Evolutionary conservation across 92 coral and sea anemone species (phyloP), one percentile per base, ranked within the genome.

Genomic region (Zoanthus sansibaricus): DNA sequence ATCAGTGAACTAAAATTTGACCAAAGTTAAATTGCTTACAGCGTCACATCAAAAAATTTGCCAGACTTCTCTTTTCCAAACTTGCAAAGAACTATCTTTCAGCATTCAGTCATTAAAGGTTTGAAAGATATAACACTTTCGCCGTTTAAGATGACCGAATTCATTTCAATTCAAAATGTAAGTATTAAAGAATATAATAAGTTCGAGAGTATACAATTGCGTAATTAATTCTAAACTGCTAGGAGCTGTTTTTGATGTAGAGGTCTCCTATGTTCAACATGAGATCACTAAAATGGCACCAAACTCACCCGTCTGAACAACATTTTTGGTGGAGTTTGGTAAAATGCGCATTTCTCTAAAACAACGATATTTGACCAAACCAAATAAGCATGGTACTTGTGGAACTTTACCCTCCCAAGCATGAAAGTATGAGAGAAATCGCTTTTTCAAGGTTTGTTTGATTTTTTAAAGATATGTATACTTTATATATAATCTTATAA

Each of bases 21-120:
- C 86, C 37, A 42, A 30, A 87, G 3, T 87, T 80, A 64, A 13
- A 54, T 56, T 52, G 6, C 72, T 42, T 75, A 78, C 48, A 54
- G 86, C 87, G 73, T 82, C 79, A 72, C 82, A 30, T 87, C 52
- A 72, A 87, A 71, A 71, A 59, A 80, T 87, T 87, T 87, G 87
- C 90, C 90, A 87, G 80, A 48, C 32, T 58, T 45, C 9, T 47
- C 17, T 25, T 87, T 87, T 87, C 51, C 52, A 82, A 37, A 61
- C 71, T 30, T 79, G 56, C 68, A 79, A 87, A 79, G 78, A 62
- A 17, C 77, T 68, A 61, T 80, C 54, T 45, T 86, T 78, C 78
- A 59, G 20, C 51, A 72, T 48, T 72, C 54, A 85, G 14, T 61
- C 72, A 54, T 12, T 72, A 30, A 59, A 5, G 82, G 48, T 74